Evolutionary conservation across 1,140 invertebrate genomes (phyloP).

Genomic region (Notospermus geniculatus): DNA sequence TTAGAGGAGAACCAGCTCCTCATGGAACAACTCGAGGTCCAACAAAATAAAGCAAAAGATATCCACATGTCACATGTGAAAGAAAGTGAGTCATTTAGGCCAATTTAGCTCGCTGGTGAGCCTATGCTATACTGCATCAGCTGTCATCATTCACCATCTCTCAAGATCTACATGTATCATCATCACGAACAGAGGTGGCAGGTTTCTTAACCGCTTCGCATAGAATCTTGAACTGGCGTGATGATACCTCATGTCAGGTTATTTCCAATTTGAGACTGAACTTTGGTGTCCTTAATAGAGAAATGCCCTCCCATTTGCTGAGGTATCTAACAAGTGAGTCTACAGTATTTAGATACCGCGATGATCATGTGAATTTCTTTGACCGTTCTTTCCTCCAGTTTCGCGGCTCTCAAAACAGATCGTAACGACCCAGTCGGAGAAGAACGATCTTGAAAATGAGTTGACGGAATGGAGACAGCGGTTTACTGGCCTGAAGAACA

Average conservation of each 20-base stretch:
- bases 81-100: constrained; percentile 31
- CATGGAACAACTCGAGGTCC: constrained; percentile 47
- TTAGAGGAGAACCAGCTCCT: constrained; percentile 53
- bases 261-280: too few relatives aligned
- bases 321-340: neutral
- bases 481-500: constrained; percentile 35
- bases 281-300: too few relatives aligned
- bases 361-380: neutral
- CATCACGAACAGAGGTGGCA: too few relatives aligned
- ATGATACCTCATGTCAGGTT: too few relatives aligned
- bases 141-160: too few relatives aligned
- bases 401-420: constrained; percentile 38
- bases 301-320: too few relatives aligned
- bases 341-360: neutral
- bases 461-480: constrained; percentile 29
- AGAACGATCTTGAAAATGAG: constrained; percentile 36
- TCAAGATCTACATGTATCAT: too few relatives aligned
- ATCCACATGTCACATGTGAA: constrained; percentile 40
- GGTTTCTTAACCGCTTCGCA: too few relatives aligned
- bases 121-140: too few relatives aligned
- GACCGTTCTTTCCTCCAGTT: constrained; percentile 25
- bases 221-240: too few relatives aligned
- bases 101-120: too few relatives aligned
- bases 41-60: constrained; percentile 45
- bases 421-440: constrained; percentile 33